A percentile compares a stretch with the other conserved stretches of the same genome.
Conservation (phyloP, 2,888 invertebrate species). For the Ophion ventricosus region DNA sequence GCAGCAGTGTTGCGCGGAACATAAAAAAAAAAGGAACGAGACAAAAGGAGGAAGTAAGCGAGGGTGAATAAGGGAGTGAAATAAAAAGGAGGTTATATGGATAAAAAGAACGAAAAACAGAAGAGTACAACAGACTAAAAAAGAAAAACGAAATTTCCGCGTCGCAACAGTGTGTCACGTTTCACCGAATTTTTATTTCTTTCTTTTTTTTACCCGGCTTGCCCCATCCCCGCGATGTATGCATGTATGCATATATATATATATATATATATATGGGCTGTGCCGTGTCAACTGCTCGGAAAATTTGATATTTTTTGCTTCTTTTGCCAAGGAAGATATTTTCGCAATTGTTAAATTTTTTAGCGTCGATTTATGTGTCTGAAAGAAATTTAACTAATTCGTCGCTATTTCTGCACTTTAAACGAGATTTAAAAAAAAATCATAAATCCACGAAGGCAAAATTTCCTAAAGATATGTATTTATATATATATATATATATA, state of each 20-base stretch:
- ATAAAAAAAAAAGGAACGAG: not conserved
- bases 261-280: not conserved
- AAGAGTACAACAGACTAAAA: not conserved
- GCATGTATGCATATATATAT: not conserved
- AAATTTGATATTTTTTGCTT: not conserved
- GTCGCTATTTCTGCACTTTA: not conserved
- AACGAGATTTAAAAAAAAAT: not conserved
- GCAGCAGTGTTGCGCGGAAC: slow-evolving; percentile 19
- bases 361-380: not conserved
- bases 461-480: not conserved
- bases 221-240: not conserved
- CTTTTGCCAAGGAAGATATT: not conserved
- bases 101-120: slow-evolving; percentile 5
- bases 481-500: too few species aligned
- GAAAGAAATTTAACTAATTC: not conserved
- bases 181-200: slow-evolving; percentile 51
- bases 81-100: not conserved
- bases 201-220: not conserved
- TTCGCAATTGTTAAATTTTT: not conserved
- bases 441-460: not conserved
- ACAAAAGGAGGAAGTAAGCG: slow-evolving; percentile 12
- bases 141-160: slow-evolving; percentile 37
- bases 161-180: slow-evolving; percentile 58
- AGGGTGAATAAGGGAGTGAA: slow-evolving; percentile 52
- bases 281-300: not conserved